Conservation (phyloP, 2,797 vertebrate species). For the Pagetopsis macropterus region DNA sequence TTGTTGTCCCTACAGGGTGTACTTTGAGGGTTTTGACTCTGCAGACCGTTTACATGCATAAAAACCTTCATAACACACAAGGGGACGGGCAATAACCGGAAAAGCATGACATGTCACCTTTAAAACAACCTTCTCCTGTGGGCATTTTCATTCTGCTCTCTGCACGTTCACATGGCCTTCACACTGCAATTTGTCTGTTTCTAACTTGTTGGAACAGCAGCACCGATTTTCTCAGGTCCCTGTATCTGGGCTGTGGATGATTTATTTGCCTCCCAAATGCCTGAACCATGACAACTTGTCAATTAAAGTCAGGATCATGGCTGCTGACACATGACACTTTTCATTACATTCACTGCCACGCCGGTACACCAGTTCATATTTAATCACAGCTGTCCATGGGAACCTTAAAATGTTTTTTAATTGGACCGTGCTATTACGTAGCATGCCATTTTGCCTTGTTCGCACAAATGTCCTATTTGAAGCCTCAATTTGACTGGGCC, state of each 20-base stretch:
- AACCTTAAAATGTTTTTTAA: constrained; percentile 51
- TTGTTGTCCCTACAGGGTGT: too few relatives aligned
- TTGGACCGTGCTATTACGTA: constrained; percentile 38
- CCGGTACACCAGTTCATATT: constrained; percentile 65
- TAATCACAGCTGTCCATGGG: constrained; percentile 65
- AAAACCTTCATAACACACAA: too few relatives aligned
- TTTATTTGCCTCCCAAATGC: constrained; percentile 76
- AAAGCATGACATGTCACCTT: neutral
- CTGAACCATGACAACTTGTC: constrained; percentile 80
- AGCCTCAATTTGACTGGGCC: constrained; percentile 29
- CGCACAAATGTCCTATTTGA: constrained; percentile 31
- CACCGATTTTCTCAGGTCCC: constrained; percentile 60
- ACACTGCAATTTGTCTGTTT: constrained; percentile 31
- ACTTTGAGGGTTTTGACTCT: too few relatives aligned
- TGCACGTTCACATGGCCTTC: constrained; percentile 30
- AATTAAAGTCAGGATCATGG: constrained; percentile 80
- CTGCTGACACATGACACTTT: constrained; percentile 79
- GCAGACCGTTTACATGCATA: too few relatives aligned
- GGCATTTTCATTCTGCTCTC: constrained; percentile 7
- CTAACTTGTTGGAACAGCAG: constrained; percentile 44
- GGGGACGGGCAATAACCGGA: too few relatives aligned
- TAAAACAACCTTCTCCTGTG: constrained; percentile 11
- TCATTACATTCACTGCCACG: constrained; percentile 76
- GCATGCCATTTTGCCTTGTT: constrained; percentile 22
- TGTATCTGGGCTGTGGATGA: constrained; percentile 65